Evolutionary conservation across 2,797 vertebrate species (phyloP), one percentile per base, ranked within the genome.

Genomic region (Alosa sapidissima): DNA sequence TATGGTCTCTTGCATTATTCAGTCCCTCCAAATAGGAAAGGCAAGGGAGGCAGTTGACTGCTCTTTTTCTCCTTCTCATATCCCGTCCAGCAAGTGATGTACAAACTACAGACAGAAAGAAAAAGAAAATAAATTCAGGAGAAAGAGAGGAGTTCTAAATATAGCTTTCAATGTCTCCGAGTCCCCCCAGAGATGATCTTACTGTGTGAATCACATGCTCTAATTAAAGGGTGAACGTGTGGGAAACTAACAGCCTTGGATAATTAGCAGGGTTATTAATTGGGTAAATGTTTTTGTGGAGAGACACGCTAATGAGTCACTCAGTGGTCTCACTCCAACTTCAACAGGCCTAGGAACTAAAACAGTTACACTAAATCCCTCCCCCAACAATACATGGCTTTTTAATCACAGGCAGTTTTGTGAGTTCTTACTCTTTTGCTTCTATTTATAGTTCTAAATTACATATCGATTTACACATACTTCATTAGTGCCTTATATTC

Each of bases 1-100:
- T 90, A 89, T 85, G 87, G 88, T 90, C 87, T 87, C 81, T 89
- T 94, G 90, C 89, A 93, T 93, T 91, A 93, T 95, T 94, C 89
- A 94, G 82, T 81, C 84, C 81, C 83, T 86, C 87, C 68, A 83
- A 90, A 87, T 54, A 89, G 81, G 82, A 87, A 60, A 47, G 41
- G 28, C 89, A 91, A 36, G 87, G 83, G 87, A 85, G 90, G 85
- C 51, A 91, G 87, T 89, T 89, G 88, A 90, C 87, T 91, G 51
- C 36, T 72, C 36, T 87, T 24, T 72, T 89, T 75, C 41, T 89
- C 89, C 88, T 90, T 89, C 89, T 89, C 89, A 81, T 78, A 62
- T 92, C 82, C 88, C 87, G 86, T 90, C 87, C 68, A 41, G 68
- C 68, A 45, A 89, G 84, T 86, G 13, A 72, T 83, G 55, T 68